These are phyloP conservation scores for Drosophila falleni DNA, from an alignment of 2,888 invertebrate genomes.

Conservation along the genomic window DNA sequence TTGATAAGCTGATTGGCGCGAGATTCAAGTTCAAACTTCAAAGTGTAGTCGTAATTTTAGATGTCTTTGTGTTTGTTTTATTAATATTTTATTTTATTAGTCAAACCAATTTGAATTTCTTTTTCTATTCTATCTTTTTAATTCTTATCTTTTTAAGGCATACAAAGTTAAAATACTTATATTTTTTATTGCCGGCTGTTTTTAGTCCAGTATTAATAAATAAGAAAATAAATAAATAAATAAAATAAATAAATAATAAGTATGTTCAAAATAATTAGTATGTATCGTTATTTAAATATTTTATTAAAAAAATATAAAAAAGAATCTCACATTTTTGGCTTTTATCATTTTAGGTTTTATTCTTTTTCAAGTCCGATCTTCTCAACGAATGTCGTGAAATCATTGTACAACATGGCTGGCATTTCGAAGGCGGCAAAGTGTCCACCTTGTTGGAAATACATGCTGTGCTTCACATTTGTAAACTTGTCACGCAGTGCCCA, in stretches of 20 bases:
- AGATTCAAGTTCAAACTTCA: conserved; percentile 19
- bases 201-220: no score
- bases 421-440: conserved; percentile 95
- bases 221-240: no score
- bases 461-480: conserved; percentile 89
- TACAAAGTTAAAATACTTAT: background rate
- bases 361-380: conserved; percentile 69
- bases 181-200: no score
- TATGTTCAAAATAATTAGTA: background rate
- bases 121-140: no score
- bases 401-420: conserved; percentile 90
- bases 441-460: conserved; percentile 90
- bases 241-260: no score
- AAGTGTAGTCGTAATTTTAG: background rate
- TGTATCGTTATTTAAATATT: background rate
- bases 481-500: conserved; percentile 87
- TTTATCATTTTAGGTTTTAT: background rate
- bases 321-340: background rate
- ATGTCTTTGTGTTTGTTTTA: background rate
- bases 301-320: background rate
- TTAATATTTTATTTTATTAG: background rate
- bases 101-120: background rate
- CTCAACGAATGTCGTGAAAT: conserved; percentile 88
- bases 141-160: background rate
- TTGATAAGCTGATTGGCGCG: conserved; percentile 12